A percentile compares a stretch with the other conserved stretches of the same genome.
Evolutionary conservation across 2,113 vertebrate genomes (phyloP).

Genomic region (Mellivora capensis): DNA sequence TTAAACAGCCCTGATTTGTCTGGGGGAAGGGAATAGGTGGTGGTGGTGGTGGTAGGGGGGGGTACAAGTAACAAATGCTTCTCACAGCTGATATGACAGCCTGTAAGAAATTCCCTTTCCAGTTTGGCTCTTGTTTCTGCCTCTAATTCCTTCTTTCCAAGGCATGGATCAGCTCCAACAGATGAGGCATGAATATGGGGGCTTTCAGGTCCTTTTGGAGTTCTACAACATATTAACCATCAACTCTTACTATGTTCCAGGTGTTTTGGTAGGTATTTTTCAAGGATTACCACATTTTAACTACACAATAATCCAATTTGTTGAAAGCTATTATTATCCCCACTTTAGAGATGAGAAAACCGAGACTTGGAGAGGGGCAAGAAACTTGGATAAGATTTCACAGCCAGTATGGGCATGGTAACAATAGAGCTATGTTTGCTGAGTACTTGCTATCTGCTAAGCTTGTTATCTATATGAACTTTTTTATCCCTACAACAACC

Average conservation of each 20-base stretch:
- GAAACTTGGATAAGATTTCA: not conserved
- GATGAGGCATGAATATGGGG: not conserved
- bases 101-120: not conserved
- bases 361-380: not conserved
- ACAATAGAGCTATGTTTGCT: not conserved
- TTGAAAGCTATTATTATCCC: not conserved
- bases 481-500: not conserved
- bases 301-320: not conserved
- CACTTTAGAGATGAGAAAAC: not conserved
- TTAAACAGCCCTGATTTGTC: not conserved
- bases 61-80: not conserved
- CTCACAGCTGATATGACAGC: slow-evolving; percentile 20
- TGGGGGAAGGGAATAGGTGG: not conserved
- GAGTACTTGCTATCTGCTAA: not conserved
- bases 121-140: not conserved
- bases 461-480: not conserved
- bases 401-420: not conserved
- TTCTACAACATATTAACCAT: not conserved
- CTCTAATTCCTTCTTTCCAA: not conserved
- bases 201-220: not conserved
- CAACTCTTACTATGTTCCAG: not conserved
- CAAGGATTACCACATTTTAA: not conserved
- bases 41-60: not conserved
- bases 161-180: not conserved
- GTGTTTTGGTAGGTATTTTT: not conserved